Evolutionary conservation across 2,888 invertebrate genomes (phyloP).

Genomic region (Coremacera marginata): DNA sequence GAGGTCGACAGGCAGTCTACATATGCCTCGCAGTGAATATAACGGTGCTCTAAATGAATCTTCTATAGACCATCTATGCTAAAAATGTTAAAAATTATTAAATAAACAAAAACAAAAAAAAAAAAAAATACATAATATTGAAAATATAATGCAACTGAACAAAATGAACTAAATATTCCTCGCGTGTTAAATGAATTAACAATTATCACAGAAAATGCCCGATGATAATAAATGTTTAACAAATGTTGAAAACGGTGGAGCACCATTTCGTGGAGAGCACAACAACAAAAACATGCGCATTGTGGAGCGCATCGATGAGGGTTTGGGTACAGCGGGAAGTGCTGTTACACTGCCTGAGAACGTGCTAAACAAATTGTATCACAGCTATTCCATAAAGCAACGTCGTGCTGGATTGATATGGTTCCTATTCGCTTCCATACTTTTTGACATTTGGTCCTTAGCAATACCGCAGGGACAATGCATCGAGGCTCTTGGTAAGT

Average conservation of each 20-base stretch:
- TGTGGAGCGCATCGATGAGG: constrained; percentile 49
- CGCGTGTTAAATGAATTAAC: not conserved
- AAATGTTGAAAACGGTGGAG: constrained; percentile 45
- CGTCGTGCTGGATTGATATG: constrained; percentile 79
- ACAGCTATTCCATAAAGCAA: constrained; percentile 79
- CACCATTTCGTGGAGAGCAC: constrained; percentile 37
- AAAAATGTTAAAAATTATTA: not conserved
- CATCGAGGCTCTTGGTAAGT: constrained; percentile 64
- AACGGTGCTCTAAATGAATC: not conserved
- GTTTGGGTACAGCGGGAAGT: constrained; percentile 50
- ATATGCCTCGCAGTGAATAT: constrained; percentile 4
- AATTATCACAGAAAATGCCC: constrained; percentile 29
- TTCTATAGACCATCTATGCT: not conserved
- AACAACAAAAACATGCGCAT: constrained; percentile 40
- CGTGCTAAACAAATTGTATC: constrained; percentile 78
- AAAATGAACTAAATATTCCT: constrained; percentile 26
- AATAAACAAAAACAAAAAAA: not conserved
- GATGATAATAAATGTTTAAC: constrained; percentile 27
- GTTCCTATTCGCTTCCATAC: constrained; percentile 76
- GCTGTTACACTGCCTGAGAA: constrained; percentile 70
- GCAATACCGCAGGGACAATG: constrained; percentile 72
- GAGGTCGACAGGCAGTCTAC: constrained; percentile 11
- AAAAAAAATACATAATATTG: not conserved
- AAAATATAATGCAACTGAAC: constrained; percentile 5
- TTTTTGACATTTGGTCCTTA: constrained; percentile 76